Base-by-base conservation (phyloP, 2,797 vertebrate species). In the Etheostoma nigrum region DNA sequence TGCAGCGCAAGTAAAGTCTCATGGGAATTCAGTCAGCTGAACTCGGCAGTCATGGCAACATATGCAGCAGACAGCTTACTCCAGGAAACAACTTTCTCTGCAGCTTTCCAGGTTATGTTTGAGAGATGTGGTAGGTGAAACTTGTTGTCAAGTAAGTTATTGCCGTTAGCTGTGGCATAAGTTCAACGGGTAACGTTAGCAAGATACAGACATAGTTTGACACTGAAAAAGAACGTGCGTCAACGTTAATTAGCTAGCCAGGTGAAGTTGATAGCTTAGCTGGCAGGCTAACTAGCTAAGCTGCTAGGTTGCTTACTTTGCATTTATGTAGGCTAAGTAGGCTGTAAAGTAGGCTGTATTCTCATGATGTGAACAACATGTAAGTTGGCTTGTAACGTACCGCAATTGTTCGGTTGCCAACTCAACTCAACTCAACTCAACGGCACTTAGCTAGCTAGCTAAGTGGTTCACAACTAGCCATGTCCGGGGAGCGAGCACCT, bases 1-100 rank as follows among this genome's bases (percentile, higher is more conserved):
- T 0, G 86, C 85, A 86, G 14, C 85, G 6, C 51, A 0, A 1
- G 69, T 62, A 72, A 84, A 27, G 60, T 6, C 47, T 74, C 68
- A 62, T 36, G 72, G 55, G 76, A 74, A 11, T 40, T 42, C 0
- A 0, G 47, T 64, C 49, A 5, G 36, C 21, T 51, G 30, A 53
- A 1, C 48, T 1, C 63, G 33, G 85, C 83, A 82, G 81, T 80
- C 78, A 88, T 90, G 84, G 89, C 84, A 90, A 92, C 88, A 59
- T 3, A 19, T 62, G 47, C 74, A 47, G 65, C 52, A 19, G 54
- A 45, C 64, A 67, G 72, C 64, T 45, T 66, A 61, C 30, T 0
- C 4, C 5, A 11, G 3, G 40, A 68, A 1, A 4, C 30, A 70
- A 69, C 33, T 80, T 82, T 76, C 16, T 9, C 5, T 1, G 0